These are phyloP conservation scores for Stictonetta naevosa DNA, from an alignment of 2,113 vertebrate species.

Conservation along the genomic window DNA sequence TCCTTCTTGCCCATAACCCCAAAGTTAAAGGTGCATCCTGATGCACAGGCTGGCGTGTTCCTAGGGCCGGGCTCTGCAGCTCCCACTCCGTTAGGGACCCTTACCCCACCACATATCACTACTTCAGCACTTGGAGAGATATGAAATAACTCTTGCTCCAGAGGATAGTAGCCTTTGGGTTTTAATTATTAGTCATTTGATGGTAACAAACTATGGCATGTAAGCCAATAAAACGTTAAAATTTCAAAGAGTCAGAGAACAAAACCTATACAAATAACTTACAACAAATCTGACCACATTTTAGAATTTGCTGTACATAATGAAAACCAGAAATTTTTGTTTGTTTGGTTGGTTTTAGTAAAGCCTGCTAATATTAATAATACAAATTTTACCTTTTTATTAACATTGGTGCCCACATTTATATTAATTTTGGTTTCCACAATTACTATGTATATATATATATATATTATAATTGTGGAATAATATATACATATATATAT, in stretches of 20 bases:
- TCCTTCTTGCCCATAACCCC: conserved; percentile 51
- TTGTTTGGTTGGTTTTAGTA: not conserved
- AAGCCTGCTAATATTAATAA: not conserved
- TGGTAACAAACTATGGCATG: not conserved
- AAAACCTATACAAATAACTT: not conserved
- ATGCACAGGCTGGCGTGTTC: conserved; percentile 48
- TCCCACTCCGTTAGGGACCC: conserved; percentile 29
- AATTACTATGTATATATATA: not conserved
- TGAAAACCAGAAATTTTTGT: not conserved
- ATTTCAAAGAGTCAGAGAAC: not conserved
- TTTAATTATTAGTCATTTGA: conserved; percentile 1
- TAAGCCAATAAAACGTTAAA: not conserved
- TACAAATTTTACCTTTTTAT: not conserved
- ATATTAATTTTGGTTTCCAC: not conserved
- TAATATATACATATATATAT: no score
- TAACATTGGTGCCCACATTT: not conserved
- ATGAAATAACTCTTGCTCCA: conserved; percentile 19
- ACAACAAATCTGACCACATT: not conserved
- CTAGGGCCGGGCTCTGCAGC: conserved; percentile 41
- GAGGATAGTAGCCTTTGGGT: not conserved
- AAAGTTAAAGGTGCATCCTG: conserved; percentile 66
- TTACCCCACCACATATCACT: conserved; percentile 17
- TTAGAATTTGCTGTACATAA: not conserved
- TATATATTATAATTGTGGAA: no score
- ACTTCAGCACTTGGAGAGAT: conserved; percentile 17